Evolutionary conservation across 1,140 invertebrate genomes (phyloP), one percentile per base, ranked within the genome.

Genomic region (Diachasmimorpha longicaudata): DNA sequence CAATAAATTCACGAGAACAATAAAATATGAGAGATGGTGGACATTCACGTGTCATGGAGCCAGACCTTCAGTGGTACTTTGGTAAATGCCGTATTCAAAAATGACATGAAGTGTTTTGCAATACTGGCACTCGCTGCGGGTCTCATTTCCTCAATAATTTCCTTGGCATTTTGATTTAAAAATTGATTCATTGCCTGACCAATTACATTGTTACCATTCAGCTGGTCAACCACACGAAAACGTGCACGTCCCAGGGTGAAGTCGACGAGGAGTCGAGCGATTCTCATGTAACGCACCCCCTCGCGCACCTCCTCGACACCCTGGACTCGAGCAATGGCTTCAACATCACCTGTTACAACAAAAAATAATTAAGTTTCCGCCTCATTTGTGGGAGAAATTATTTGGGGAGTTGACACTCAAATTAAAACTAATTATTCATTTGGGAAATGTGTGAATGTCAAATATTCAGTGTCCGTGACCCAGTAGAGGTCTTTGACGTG

Each of bases 171-270:
- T 82, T 95, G 94, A 88, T 96, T 96, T 13, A 96, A 87, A 83
- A 96, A 96, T 77, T 94, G 93, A 85, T 95, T 95, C 92, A 95
- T 95, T 1, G 94, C 94, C 82, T 95, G 89, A 91, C 94, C 93
- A 80, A 95, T 93, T 55, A 95, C 91, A 77, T 93, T 94, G 82
- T 94, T 92, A 42, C 92, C 91, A 82, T 95, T 95, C 52, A 94
- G 86, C 0, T 92, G 89, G 79, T 95, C 94, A 71, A 90, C 87
- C 14, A 95, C 91, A 77, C 92, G 91, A 85, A 95, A 95, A 80
- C 92, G 87, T 2, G 93, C 92, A 46, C 91, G 92, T 14, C 90
- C 90, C 66, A 95, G 86, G 81, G 91, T 92, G 85, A 95, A 95
- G 84, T 95, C 93, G 1, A 94, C 90, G 8, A 92, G 81, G 79